Conservation (phyloP, 2,113 vertebrate genomes). For the Ploceus nigricollis region DNA sequence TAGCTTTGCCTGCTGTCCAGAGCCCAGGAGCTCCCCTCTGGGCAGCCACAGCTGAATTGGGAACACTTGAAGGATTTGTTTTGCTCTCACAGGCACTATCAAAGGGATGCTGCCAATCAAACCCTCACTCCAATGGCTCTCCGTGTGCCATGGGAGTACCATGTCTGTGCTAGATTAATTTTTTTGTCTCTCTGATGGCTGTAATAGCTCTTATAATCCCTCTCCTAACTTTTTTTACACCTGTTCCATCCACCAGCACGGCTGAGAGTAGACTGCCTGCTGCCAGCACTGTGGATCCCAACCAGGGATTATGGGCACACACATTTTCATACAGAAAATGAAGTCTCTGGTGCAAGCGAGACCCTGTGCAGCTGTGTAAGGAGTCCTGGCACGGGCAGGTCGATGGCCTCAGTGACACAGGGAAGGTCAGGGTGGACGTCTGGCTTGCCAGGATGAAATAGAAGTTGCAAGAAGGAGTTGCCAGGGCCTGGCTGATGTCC, state of each 20-base stretch:
- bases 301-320: not conserved
- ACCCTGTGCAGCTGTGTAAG: not conserved
- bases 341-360: not conserved
- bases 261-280: fast-evolving
- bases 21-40: not conserved
- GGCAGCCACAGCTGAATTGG: not conserved
- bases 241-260: not conserved
- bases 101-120: not conserved
- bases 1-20: not conserved
- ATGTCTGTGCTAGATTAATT: not conserved
- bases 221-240: not conserved
- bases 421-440: not conserved
- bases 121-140: not conserved
- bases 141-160: not conserved
- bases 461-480: not conserved
- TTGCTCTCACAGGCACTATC: not conserved
- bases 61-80: not conserved
- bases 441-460: not conserved
- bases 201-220: not conserved
- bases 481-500: not conserved
- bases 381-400: not conserved
- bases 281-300: not conserved
- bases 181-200: not conserved
- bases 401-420: not conserved
- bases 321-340: not conserved